A percentile compares a stretch with the other conserved stretches of the same genome.
phyloP scores from a whole-genome alignment of 2,888 invertebrate species.

The Arrhopalites spinosus region DNA sequence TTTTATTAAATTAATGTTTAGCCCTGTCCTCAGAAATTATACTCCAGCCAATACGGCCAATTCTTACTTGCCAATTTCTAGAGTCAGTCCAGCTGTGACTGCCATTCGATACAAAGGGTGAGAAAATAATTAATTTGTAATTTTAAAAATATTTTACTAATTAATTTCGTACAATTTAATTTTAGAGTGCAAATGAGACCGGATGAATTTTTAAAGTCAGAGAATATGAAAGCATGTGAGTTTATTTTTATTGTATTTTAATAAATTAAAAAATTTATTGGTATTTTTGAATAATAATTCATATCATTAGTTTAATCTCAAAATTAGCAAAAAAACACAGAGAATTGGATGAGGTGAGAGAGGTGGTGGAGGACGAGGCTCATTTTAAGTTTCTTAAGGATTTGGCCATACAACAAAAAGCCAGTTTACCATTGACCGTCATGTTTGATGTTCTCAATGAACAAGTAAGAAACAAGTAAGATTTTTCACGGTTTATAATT shows the following conservation, averaged over 20 bases:
- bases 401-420: background rate
- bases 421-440: slow-evolving; percentile 25
- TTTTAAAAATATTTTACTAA: background rate
- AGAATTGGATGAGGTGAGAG: background rate
- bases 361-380: background rate
- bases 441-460: slow-evolving; percentile 22
- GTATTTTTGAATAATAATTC: background rate
- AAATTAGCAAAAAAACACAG: background rate
- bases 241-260: background rate
- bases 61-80: background rate
- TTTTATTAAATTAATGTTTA: slow-evolving; percentile 13
- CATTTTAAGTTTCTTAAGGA: slow-evolving; percentile 22
- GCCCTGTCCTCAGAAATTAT: background rate
- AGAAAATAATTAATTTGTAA: background rate
- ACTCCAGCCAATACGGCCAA: slow-evolving; percentile 11
- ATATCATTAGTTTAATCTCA: background rate
- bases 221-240: slow-evolving; percentile 16
- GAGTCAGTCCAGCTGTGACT: slow-evolving; percentile 4
- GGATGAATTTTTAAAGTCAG: slow-evolving; percentile 10
- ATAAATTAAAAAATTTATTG: background rate
- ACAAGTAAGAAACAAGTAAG: too few relatives aligned
- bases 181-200: slow-evolving; percentile 19
- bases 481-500: too few relatives aligned
- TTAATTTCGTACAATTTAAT: background rate
- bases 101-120: slow-evolving; percentile 20